Base-by-base conservation (phyloP, 2,888 invertebrate genomes). In the Leptinotarsa juncta region DNA sequence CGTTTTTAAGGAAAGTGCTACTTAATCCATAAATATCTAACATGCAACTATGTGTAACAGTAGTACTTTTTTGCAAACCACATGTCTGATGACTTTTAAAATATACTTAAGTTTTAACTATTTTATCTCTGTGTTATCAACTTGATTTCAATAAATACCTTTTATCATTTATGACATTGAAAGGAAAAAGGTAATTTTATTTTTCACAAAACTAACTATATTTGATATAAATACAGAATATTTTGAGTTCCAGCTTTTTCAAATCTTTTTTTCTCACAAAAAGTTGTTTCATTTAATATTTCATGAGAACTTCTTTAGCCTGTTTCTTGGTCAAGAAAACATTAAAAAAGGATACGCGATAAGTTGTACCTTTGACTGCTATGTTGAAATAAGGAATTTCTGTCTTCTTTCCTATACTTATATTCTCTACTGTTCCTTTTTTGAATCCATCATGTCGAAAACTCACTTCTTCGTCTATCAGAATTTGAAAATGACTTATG, bases 381-480 rank as follows among this genome's bases (percentile, higher is more conserved):
- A 76, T 70, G 23, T 60, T 20, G 73, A 81, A 81, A 48, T 74
- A 72, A 4, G 81, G 81, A n/a, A 76, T 73, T 12, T 67, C 67
- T 15, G 75, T 76, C 4, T 65, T 32, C n/a, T 67, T 57, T 16
- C 65, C 18, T 16, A 79, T 74, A 16, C 67, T n/a, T 14, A 79
- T 71, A 32, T 67, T 15, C 57, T 69, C 69, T 55, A 81, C 72
- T 32, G 77, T 75, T 49, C 81, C 81, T 67, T 67, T 78, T 71
- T 78, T 80, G 48, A 77, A 76, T 15, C 79, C 75, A 32, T 77
- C 23, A 60, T 73, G 74, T 57, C 75, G 73, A 53, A 81, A 81
- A 71, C 79, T 81, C 7, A 81, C 78, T 67, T 79, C 75, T 51
- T 75, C 70, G 7, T 78, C 73, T 26, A 78, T 48, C 26, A 81